Base-by-base conservation (phyloP, 2,797 vertebrate genomes). In the Petrocephalus sullivani region DNA sequence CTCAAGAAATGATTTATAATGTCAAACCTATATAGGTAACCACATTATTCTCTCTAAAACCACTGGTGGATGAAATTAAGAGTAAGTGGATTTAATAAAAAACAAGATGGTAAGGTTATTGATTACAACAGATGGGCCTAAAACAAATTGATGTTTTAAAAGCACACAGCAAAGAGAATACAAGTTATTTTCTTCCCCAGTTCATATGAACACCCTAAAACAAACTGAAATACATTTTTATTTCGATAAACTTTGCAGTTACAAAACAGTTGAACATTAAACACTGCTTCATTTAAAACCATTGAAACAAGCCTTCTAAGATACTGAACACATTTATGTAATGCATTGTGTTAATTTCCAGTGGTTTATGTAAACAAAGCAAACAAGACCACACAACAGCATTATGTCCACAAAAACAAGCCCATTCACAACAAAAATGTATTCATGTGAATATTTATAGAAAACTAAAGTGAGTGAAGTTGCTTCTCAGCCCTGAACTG, bases 51-150 rank as follows among this genome's bases (percentile, higher is more conserved):
- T 99, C 98, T 98, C 97, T 99, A 99, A 99, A 99, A 99, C 97
- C 98, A 99, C 97, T 99, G 97, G 97, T 97, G 98, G 98, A 98
- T 99, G 98, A 99, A 99, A 99, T 99, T 99, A 99, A 99, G 98
- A 99, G 97, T 99, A 99, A 99, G 98, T 99, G 97, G 97, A 95
- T 98, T 99, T 98, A 98, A 99, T 99, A 98, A 99, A 98, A 98
- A 98, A 97, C 97, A 99, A 98, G 97, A 98, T 96, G 97, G 97
- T 97, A 96, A 96, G 94, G 96, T 99, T 99, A 99, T 99, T 99
- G 98, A 99, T 99, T 98, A 97, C 97, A 98, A 97, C 97, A 97
- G 97, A 99, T 96, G 97, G 97, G 97, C 95, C 96, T 94, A 97
- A 98, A 97, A 98, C 96, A 96, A 97, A 97, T 97, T 96, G 98